Evolutionary conservation across 2,113 vertebrate genomes (phyloP), one percentile per base, ranked within the genome.

Genomic region (Oncorhynchus keta): DNA sequence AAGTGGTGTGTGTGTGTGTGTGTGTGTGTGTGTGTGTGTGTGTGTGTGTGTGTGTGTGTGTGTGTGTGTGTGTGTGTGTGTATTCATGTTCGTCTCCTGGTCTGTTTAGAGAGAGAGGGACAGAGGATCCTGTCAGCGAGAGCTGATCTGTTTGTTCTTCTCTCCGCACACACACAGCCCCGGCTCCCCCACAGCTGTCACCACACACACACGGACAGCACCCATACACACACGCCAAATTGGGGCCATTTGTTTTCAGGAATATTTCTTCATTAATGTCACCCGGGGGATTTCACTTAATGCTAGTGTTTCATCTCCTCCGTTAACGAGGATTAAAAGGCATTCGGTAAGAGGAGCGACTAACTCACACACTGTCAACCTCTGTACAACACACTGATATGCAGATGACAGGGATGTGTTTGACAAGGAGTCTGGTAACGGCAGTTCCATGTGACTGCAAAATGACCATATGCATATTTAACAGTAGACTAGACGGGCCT

Each of bases 261-360:
- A 89, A 87, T 51, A 84, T 81, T 81, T 84, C 81, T 90, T 90
- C 84, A 85, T 84, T 81, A 85, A 14, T 86, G 79, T 86, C 66
- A 86, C 73, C 68, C 39, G 78, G 12, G 67, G 80, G 67, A 87
- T 89, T 85, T 81, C 76, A 68, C 12, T 70, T 65, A 75, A 70
- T 65, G 24, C 70, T 84, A 84, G 81, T 59, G 3, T 79, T 89
- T 87, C 67, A 87, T 77, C 81, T 71, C 14, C 14, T 76, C 72
- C 81, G 48, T 55, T 83, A 88, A 83, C 55, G 28, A 81, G 68
- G 73, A 81, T 3, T 16, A 4, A 55, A 55, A 32, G 59, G 59
- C 51, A 0, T 62, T 62, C 16, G 59, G 13, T 3, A 22, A 22
- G 9, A 62, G 59, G 16, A 61, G 8, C 13, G 32, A 64, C 73